phyloP scores from a whole-genome alignment of 64 coral and sea anemone species.

The Pocillopora damicornis region DNA sequence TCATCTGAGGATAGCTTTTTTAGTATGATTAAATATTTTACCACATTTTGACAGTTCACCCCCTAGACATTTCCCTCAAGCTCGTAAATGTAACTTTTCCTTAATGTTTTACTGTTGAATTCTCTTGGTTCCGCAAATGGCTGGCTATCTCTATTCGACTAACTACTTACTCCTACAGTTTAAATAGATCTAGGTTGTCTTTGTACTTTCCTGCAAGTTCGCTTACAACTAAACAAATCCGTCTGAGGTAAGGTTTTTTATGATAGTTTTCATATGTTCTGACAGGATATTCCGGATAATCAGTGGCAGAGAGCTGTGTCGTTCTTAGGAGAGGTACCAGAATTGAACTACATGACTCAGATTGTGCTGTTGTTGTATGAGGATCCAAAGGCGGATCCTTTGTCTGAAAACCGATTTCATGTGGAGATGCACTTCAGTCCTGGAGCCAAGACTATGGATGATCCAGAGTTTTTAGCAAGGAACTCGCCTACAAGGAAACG shows the following conservation, averaged over 20 bases:
- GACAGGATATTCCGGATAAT: slow-evolving; percentile 22
- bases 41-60: no score
- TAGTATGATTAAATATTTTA: no score
- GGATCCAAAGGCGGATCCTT: slow-evolving; percentile 81
- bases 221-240: no score
- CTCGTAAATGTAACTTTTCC: no score
- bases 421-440: slow-evolving; percentile 94
- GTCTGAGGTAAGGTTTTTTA: slow-evolving; percentile 63
- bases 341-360: slow-evolving; percentile 99
- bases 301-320: slow-evolving; percentile 90
- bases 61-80: no score
- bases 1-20: no score
- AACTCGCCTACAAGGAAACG: slow-evolving; percentile 28
- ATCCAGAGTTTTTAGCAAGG: slow-evolving; percentile 53
- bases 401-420: slow-evolving; percentile 83
- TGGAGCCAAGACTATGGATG: slow-evolving; percentile 70
- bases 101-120: no score
- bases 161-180: no score
- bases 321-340: slow-evolving; percentile 70
- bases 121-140: no score
- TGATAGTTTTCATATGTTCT: slow-evolving; percentile 35
- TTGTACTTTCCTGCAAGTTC: no score
- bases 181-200: no score
- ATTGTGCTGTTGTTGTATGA: slow-evolving; percentile 95
- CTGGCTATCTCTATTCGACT: no score